Evolutionary conservation across 53 echinoderm and acorn worm species (phyloP).

Genomic region (Glandiceps talaboti): DNA sequence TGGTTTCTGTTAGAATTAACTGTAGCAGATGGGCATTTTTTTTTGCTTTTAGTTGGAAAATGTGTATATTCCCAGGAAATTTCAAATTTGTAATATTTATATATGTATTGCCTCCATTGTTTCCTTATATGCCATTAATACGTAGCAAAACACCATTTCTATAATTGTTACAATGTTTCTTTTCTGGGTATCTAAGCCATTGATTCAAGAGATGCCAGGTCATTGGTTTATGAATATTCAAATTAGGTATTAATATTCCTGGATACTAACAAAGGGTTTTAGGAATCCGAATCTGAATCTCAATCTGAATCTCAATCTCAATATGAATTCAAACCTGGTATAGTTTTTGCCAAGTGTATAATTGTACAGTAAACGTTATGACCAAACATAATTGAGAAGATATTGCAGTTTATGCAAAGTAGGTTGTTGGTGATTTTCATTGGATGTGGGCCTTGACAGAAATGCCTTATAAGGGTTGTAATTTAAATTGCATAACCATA

Average conservation of each 20-base stretch:
- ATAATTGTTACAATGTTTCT: neutral
- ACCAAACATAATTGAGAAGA: too few species aligned
- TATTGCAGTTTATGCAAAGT: too few species aligned
- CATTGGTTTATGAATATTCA: neutral
- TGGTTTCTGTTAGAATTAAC: too few species aligned
- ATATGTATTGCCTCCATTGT: neutral
- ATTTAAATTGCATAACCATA: neutral
- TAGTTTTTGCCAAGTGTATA: too few species aligned
- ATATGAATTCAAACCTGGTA: too few species aligned
- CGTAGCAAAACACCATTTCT: neutral
- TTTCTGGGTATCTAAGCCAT: neutral
- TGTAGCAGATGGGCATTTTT: neutral
- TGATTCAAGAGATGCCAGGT: neutral
- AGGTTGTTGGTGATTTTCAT: neutral
- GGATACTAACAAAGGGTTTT: too few species aligned
- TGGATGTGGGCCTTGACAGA: neutral
- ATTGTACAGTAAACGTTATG: too few species aligned
- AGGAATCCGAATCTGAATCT: too few species aligned
- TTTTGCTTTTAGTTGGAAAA: neutral
- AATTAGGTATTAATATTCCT: too few species aligned
- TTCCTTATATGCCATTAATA: neutral
- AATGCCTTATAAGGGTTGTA: neutral
- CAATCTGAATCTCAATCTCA: too few species aligned
- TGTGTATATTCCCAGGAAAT: neutral
- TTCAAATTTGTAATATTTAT: neutral